Conservation (phyloP, 2,888 invertebrate species). For the Geophilus truncorum region DNA sequence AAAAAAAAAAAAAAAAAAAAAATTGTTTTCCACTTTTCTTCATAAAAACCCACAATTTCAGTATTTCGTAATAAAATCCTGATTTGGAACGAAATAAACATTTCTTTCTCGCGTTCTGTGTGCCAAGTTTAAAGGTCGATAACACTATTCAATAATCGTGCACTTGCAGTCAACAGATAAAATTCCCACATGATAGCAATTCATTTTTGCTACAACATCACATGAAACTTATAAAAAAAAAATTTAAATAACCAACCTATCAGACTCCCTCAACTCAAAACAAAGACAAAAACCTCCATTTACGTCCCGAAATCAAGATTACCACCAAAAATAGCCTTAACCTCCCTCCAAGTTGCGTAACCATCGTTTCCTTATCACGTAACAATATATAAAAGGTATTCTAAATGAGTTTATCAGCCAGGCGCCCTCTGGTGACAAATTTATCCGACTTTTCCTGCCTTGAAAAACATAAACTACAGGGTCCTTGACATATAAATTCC, state of each 20-base stretch:
- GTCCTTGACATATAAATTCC: conserved; percentile 25
- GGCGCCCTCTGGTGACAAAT: too few relatives aligned
- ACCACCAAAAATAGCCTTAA: too few relatives aligned
- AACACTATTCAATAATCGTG: background rate
- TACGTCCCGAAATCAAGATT: too few relatives aligned
- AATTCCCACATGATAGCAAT: conserved; percentile 4
- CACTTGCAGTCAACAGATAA: background rate
- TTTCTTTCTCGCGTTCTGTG: background rate
- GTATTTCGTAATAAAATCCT: background rate
- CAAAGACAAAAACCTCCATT: background rate
- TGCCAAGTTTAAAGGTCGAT: conserved; percentile 27
- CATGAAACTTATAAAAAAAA: background rate
- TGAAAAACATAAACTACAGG: background rate
- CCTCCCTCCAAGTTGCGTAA: too few relatives aligned
- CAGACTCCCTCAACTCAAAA: background rate
- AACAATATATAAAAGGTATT: too few relatives aligned
- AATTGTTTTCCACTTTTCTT: too few relatives aligned
- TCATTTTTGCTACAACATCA: background rate
- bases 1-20: background rate
- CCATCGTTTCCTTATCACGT: too few relatives aligned
- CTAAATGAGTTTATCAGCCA: too few relatives aligned
- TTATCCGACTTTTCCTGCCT: background rate
- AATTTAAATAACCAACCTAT: too few relatives aligned
- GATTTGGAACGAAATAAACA: background rate
- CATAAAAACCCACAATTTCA: too few relatives aligned